Evolutionary conservation across 2,113 vertebrate genomes (phyloP).

Genomic region (Cyphomyrus plagiostoma): DNA sequence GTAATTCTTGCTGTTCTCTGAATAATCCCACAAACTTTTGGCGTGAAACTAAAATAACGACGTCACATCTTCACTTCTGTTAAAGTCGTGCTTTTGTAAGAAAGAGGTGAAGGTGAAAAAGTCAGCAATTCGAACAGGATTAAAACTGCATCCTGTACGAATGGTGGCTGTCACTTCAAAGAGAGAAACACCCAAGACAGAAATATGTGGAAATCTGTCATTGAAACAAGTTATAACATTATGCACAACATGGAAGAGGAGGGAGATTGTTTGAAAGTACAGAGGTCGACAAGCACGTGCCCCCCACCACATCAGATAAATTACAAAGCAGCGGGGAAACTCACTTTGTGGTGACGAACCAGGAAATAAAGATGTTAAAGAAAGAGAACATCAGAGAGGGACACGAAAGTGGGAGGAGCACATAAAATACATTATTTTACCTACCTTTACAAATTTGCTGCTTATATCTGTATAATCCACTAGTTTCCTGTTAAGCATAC

Average conservation of each 20-base stretch:
- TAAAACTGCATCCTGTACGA: not conserved
- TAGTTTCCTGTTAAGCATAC: conserved; percentile 89
- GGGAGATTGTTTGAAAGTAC: conserved; percentile 42
- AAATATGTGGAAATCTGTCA: not conserved
- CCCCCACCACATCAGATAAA: conserved; percentile 32
- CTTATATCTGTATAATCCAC: conserved; percentile 87
- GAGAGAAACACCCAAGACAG: not conserved
- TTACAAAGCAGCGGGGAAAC: conserved; percentile 33
- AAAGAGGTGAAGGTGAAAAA: not conserved
- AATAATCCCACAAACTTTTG: not conserved
- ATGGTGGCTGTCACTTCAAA: not conserved
- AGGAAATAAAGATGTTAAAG: conserved; percentile 37
- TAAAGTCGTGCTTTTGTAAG: not conserved
- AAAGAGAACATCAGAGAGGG: conserved; percentile 29
- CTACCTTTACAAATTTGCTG: conserved; percentile 91
- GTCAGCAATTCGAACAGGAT: not conserved
- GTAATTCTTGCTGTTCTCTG: not conserved
- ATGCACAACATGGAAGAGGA: conserved; percentile 1
- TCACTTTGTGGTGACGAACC: conserved; percentile 33
- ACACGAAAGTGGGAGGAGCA: conserved; percentile 34
- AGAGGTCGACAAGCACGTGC: conserved; percentile 29
- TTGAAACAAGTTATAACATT: not conserved
- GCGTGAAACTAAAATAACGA: not conserved
- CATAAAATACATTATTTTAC: conserved; percentile 43
- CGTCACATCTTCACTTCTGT: not conserved